These are phyloP conservation scores for Orthosia cruda DNA, from an alignment of 2,888 invertebrate species.

Conservation along the genomic window DNA sequence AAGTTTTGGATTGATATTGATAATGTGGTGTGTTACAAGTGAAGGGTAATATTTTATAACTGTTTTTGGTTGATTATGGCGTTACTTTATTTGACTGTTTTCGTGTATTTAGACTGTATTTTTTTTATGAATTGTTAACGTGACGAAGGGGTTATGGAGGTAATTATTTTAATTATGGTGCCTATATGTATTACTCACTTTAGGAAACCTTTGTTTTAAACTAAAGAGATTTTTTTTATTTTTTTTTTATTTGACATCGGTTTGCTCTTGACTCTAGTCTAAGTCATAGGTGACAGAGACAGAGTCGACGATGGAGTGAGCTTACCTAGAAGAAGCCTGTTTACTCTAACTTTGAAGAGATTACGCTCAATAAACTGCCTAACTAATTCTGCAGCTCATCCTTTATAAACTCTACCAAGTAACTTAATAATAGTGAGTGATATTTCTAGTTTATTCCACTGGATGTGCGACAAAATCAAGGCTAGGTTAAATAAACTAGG, in stretches of 20 bases:
- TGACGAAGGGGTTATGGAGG: not conserved
- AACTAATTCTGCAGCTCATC: not conserved
- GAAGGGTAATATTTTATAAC: constrained; percentile 28
- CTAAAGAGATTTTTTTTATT: too few species aligned
- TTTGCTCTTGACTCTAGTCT: too few species aligned
- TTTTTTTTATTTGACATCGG: too few species aligned
- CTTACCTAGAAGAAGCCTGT: too few species aligned
- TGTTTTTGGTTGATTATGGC: not conserved
- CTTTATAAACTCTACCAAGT: not conserved
- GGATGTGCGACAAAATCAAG: constrained; percentile 31
- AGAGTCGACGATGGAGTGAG: too few species aligned
- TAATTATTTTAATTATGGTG: not conserved
- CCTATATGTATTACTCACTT: not conserved
- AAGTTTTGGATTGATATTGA: constrained; percentile 51
- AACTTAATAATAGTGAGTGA: not conserved
- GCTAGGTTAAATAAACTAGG: constrained; percentile 32
- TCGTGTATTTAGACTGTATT: not conserved
- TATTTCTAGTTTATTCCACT: constrained; percentile 1
- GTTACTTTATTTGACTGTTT: constrained; percentile 2
- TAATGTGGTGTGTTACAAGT: constrained; percentile 22
- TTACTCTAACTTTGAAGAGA: too few species aligned
- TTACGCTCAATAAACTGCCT: too few species aligned
- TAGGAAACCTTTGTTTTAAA: not conserved
- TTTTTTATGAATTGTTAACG: not conserved
- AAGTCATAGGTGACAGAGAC: too few species aligned